Evolutionary conservation across 2,797 vertebrate genomes (phyloP).

Genomic region (Acrocephalus scirpaceus): DNA sequence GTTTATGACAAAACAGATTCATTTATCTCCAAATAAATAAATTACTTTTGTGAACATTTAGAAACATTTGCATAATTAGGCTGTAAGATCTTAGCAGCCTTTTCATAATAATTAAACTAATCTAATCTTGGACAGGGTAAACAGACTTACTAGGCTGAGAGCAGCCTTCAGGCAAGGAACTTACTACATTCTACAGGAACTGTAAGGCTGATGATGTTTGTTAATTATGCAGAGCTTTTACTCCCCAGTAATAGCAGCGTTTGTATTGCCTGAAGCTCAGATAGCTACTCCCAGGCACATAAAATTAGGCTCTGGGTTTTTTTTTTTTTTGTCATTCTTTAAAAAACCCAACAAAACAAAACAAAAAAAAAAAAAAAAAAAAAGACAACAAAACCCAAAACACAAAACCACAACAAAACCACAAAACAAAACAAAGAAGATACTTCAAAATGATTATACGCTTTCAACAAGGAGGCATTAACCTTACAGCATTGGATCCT

Average conservation of each 20-base stretch:
- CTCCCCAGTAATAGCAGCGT: conserved; percentile 91
- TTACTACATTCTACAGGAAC: conserved; percentile 89
- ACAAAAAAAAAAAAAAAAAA: not conserved
- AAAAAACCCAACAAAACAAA: not conserved
- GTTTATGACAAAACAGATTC: conserved; percentile 93
- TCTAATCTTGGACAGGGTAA: conserved; percentile 98
- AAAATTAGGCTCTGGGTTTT: conserved; percentile 84
- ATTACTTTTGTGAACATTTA: conserved; percentile 95
- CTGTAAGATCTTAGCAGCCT: conserved; percentile 91
- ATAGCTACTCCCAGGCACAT: conserved; percentile 88
- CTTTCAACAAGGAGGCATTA: conserved; percentile 84
- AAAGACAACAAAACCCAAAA: not conserved
- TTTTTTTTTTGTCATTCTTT: conserved; percentile 75
- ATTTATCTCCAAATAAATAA: conserved; percentile 97
- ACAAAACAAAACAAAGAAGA: conserved; percentile 65
- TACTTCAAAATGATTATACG: conserved; percentile 82
- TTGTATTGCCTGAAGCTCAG: conserved; percentile 94
- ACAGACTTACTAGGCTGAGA: conserved; percentile 94
- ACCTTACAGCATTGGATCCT: conserved; percentile 81
- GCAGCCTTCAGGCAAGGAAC: conserved; percentile 94
- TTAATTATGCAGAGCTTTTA: conserved; percentile 95
- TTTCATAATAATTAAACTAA: conserved; percentile 99
- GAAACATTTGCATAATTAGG: conserved; percentile 99
- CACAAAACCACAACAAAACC: conserved; percentile 10
- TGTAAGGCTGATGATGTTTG: conserved; percentile 96